Evolutionary conservation across 2,113 vertebrate species (phyloP).

Genomic region (Axis porcinus): DNA sequence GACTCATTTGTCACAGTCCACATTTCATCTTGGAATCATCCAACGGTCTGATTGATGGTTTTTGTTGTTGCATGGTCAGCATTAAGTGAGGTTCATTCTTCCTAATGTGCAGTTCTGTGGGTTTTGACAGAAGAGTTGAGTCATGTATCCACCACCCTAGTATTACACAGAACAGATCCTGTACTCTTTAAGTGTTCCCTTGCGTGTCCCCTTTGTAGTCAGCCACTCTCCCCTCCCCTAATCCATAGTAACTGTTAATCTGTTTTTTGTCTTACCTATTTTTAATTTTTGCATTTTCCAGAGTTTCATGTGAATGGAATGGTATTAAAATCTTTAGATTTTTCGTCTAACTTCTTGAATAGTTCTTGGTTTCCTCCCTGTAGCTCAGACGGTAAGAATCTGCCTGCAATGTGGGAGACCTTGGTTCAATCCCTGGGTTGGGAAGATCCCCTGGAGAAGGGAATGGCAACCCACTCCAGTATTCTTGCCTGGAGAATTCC

Average conservation of each 20-base stretch:
- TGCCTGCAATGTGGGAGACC: neutral
- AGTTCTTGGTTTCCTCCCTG: neutral
- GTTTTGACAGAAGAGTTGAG: neutral
- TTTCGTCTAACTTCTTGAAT: neutral
- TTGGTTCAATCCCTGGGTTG: neutral
- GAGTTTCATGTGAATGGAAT: neutral
- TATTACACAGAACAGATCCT: neutral
- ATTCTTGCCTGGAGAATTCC: neutral
- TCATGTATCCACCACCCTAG: neutral
- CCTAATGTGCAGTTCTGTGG: neutral
- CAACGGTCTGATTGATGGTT: neutral
- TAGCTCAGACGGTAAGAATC: neutral
- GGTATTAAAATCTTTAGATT: neutral
- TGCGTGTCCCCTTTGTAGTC: neutral
- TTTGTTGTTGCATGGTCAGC: neutral
- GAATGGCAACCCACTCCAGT: neutral
- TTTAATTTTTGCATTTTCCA: conserved; percentile 12
- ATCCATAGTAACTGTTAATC: neutral
- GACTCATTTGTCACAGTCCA: neutral
- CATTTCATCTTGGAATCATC: neutral
- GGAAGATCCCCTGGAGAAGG: neutral
- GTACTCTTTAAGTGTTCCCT: neutral
- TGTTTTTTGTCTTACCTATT: neutral
- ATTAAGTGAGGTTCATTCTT: neutral
- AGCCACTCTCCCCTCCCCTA: neutral